Base-by-base conservation (phyloP, 2,797 vertebrate species). In the Mus minutoides region DNA sequence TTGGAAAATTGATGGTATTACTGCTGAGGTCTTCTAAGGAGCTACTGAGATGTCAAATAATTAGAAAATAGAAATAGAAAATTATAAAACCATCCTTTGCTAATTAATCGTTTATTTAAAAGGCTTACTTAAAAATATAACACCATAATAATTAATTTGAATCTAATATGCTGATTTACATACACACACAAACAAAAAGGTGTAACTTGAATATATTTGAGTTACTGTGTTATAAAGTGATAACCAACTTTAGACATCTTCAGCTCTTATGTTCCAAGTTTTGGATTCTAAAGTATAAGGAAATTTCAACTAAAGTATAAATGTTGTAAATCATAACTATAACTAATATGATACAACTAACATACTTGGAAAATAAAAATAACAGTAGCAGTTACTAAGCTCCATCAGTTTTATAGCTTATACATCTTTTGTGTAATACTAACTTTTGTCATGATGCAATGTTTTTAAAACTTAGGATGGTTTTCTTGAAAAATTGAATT, bases 401-500 rank as follows among this genome's bases (percentile, higher is more conserved):
- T 78, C n/a, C 69, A 1, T 93, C 93, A 49, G 60, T 94, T 94
- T 95, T 94, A 75, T 90, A 92, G 29, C 8, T 91, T 9, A 91
- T 86, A 26, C n/a, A 62, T 92, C 58, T 89, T 95, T 92, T 24
- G 0, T 94, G 11, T 94, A 93, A 49, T 56, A 69, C 12, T 97
- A 80, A 97, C 34, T 88, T 90, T 9, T 92, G 46, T 91, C 37
- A 21, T 91, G 40, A 94, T 97, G 22, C 97, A 52, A 95, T 96
- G 64, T 98, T 95, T 96, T 98, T 96, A 97, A 90, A 88, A 46
- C 77, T 34, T 97, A 99, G 99, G 99, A 99, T 94, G 99, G 99
- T 21, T 99, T 99, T 93, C 98, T 99, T 97, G 99, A 99, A 98
- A 99, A 99, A 16, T 98, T 99, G 94, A 99, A 99, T 98, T 99